A percentile compares a stretch with the other conserved stretches of the same genome.
Conservation (phyloP, 2,797 vertebrate species). For the Gallinago nigripennis region DNA sequence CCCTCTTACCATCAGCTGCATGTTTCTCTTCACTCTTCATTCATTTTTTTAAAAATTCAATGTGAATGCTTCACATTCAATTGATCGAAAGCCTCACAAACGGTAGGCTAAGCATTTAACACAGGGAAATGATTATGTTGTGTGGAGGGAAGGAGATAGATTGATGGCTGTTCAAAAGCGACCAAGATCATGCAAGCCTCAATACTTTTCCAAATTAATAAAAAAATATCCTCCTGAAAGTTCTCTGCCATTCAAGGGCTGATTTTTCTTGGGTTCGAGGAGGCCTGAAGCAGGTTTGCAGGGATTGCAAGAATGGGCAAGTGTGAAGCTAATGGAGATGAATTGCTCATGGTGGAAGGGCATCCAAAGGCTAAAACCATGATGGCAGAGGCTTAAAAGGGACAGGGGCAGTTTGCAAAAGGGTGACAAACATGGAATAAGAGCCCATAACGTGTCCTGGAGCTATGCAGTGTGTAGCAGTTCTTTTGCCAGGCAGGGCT, state of each 20-base stretch:
- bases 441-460: background rate
- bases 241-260: background rate
- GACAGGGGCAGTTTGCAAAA: background rate
- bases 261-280: background rate
- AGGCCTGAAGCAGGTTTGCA: background rate
- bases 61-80: background rate
- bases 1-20: background rate
- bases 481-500: background rate
- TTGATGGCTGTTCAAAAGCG: background rate
- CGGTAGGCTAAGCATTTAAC: background rate
- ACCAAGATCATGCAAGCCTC: background rate
- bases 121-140: background rate
- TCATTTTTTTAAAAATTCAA: background rate
- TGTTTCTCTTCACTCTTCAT: background rate
- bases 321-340: background rate
- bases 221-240: background rate
- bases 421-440: background rate
- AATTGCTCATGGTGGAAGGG: background rate
- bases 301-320: background rate
- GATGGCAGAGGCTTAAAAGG: background rate
- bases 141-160: background rate
- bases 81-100: slow-evolving; percentile 3
- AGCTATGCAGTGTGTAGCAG: background rate
- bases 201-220: background rate
- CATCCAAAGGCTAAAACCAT: background rate